Evolutionary conservation across 2,797 vertebrate species (phyloP), one percentile per base, ranked within the genome.

Genomic region (Coregonus suidteri): DNA sequence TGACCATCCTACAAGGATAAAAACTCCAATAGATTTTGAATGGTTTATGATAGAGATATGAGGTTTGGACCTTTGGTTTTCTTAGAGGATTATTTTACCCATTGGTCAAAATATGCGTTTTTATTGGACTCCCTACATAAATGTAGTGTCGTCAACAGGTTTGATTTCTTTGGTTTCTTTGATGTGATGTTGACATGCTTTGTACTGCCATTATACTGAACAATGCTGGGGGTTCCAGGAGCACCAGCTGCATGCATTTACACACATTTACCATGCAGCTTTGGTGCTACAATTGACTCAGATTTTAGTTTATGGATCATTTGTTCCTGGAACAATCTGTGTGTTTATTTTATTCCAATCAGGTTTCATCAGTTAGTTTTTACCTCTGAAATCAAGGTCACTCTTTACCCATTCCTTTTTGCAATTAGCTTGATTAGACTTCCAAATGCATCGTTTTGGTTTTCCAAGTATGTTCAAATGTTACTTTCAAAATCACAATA

Each of bases 181-280:
- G 41, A 47, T 47, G 41, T 18, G 4, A 31, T 6, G 67, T 37
- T 69, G 4, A 14, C 11, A 35, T 35, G 31, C 16, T 69, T 13
- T 69, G 34, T 65, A 76, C 64, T 73, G 25, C 71, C 15, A 37
- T 54, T 52, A 56, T 18, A 51, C 6, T 1, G 64, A 73, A 75
- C 69, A 71, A 31, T 59, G 76, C 20, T 25, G 30, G 13, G 67
- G 34, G 5, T 78, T 73, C 54, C 47, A 78, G 77, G 25, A 30
- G 69, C 75, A 79, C 15, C 79, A 80, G 79, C 73, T 83, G 67
- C 25, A 31, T 56, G 7, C 53, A 25, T 75, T 62, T 70, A 68
- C 15, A 67, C 35, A 47, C 9, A 47, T 47, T 47, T 47, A 47
- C 7, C 41, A 47, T 47, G 41, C 41, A 47, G 41, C 9, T 47